These are phyloP conservation scores for Desmophyllum pertusum DNA, from an alignment of 92 coral and sea anemone genomes.

Conservation along the genomic window DNA sequence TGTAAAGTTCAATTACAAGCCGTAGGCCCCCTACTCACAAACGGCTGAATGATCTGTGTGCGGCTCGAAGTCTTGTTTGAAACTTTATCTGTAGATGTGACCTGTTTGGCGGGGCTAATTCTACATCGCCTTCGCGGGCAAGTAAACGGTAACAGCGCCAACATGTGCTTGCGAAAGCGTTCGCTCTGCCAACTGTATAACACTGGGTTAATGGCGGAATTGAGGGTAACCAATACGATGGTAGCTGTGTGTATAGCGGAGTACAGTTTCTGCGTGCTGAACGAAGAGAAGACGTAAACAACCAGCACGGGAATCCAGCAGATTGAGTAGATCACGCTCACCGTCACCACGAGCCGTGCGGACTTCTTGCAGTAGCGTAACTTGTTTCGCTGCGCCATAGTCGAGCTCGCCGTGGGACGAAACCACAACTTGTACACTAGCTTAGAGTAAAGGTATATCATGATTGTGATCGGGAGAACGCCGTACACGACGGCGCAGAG, in stretches of 20 bases:
- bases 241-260: conserved; percentile 54
- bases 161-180: conserved; percentile 51
- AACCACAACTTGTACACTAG: conserved; percentile 59
- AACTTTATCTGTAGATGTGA: not conserved
- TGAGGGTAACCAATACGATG: conserved; percentile 56
- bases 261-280: conserved; percentile 34
- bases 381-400: conserved; percentile 17
- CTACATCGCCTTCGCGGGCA: not conserved
- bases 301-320: conserved; percentile 65
- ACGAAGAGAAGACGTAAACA: conserved; percentile 37
- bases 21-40: conserved; percentile 13
- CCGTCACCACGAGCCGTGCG: conserved; percentile 62
- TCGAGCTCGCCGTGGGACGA: conserved; percentile 5
- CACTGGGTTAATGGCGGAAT: conserved; percentile 74
- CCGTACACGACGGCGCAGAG: conserved; percentile 42
- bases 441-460: conserved; percentile 54
- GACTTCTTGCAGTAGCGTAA: conserved; percentile 30
- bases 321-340: conserved; percentile 51
- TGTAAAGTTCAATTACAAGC: not conserved
- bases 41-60: no score
- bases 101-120: not conserved
- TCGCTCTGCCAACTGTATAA: conserved; percentile 72
- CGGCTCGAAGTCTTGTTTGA: not conserved
- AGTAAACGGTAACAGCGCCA: conserved; percentile 20
- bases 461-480: conserved; percentile 38